Base-by-base conservation (phyloP, 2,797 vertebrate species). In the Champsocephalus esox region DNA sequence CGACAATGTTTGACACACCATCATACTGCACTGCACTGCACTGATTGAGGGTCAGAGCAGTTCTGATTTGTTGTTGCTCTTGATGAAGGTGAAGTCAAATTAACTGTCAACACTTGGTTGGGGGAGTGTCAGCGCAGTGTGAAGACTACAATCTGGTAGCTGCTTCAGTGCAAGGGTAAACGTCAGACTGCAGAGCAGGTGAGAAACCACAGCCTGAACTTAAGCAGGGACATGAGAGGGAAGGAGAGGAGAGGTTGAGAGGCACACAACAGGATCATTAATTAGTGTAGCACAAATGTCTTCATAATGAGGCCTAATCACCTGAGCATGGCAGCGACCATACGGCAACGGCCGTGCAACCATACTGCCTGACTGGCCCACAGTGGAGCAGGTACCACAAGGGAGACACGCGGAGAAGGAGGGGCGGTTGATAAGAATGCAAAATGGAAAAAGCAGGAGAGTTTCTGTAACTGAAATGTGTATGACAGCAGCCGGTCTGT, bases 301-400 rank as follows among this genome's bases (percentile, higher is more conserved):
- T 70, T 85, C 92, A 94, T 97, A 95, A 97, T 95, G 92, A 96
- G 93, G 86, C 92, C 93, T 97, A 96, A 98, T 96, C 96, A 95
- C 94, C 93, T 91, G 88, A 93, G 93, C 92, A 85, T 86, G 92
- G 91, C 93, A 81, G 87, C 79, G 73, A 91, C 90, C 93, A 91
- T 91, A 95, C 93, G 93, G 93, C 3, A 0, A 46, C 80, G 87
- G 80, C 86, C 79, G 17, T 58, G 67, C 77, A 64, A 79, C 76
- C 79, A 68, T 70, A 56, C 81, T 85, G 85, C 19, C 71, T 51
- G 66, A 77, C 78, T 80, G 84, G 85, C 82, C 87, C 92, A 66
- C 77, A 56, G 78, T 75, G 85, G 51, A 61, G 65, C 49, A 61
- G 58, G 72, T 84, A 72, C 60, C 75, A 65, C 73, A n/a, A 41